Percentiles rank a stretch among this genome's conserved stretches.
Conservation (phyloP, 1,140 invertebrate species). For the Drosophila malerkotliana region DNA sequence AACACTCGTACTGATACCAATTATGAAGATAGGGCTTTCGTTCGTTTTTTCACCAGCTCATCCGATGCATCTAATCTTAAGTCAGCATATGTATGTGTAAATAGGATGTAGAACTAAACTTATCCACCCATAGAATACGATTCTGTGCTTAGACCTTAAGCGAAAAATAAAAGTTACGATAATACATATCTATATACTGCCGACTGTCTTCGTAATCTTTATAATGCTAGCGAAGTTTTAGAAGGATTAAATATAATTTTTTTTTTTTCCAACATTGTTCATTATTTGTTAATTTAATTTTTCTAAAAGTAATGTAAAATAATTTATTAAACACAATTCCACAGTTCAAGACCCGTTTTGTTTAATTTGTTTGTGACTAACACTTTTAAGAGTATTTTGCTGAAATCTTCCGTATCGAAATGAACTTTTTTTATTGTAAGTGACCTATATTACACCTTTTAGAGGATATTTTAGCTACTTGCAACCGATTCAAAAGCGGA, state of each 20-base stretch:
- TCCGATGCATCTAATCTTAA: background rate
- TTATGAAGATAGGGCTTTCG: constrained; percentile 36
- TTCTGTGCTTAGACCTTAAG: constrained; percentile 41
- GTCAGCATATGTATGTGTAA: constrained; percentile 23
- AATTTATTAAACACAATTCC: background rate
- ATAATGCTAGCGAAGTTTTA: background rate
- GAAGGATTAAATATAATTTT: background rate
- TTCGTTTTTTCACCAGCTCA: constrained; percentile 13
- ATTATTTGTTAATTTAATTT: background rate
- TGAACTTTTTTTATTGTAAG: too few relatives aligned
- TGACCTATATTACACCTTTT: too few relatives aligned
- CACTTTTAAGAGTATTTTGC: too few relatives aligned
- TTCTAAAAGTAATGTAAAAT: background rate
- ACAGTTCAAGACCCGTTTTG: too few relatives aligned
- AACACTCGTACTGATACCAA: constrained; percentile 39
- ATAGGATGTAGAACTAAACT: constrained; percentile 30
- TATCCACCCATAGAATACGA: constrained; percentile 48
- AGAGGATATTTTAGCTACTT: too few relatives aligned
- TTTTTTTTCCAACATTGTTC: background rate
- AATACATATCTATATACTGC: constrained; percentile 32
- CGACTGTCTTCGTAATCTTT: background rate
- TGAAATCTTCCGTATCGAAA: too few relatives aligned
- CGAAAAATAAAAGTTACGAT: constrained; percentile 23
- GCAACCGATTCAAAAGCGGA: too few relatives aligned
- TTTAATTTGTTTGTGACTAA: too few relatives aligned